Evolutionary conservation across 2,888 invertebrate genomes (phyloP).

Genomic region (Temnothorax unifasciatus): DNA sequence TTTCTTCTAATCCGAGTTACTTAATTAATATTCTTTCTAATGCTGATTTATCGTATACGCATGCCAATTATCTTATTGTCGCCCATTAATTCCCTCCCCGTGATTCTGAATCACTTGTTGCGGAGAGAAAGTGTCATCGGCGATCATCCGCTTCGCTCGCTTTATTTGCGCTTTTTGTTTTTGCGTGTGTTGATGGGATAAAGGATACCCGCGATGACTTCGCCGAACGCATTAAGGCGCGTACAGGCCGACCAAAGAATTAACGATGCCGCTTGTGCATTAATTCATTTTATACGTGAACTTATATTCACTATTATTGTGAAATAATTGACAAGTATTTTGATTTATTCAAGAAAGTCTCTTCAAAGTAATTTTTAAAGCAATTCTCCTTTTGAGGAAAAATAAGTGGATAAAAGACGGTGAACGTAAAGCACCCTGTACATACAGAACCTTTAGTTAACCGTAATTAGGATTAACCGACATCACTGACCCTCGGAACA

Average conservation of each 20-base stretch:
- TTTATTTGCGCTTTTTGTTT: constrained; percentile 34
- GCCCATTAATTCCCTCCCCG: constrained; percentile 29
- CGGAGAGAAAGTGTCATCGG: constrained; percentile 29
- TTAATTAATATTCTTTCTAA: constrained; percentile 15
- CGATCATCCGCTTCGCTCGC: constrained; percentile 7
- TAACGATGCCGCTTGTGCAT: background rate
- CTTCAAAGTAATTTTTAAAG: background rate
- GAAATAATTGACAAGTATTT: background rate
- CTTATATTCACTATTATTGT: no score
- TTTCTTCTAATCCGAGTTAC: background rate
- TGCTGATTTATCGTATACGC: constrained; percentile 13
- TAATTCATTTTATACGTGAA: constrained; percentile 10
- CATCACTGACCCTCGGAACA: constrained; percentile 27
- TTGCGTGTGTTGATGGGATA: constrained; percentile 59
- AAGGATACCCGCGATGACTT: constrained; percentile 56
- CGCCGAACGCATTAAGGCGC: constrained; percentile 59
- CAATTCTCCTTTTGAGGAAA: background rate
- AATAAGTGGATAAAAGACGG: background rate
- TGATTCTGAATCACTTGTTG: constrained; percentile 23
- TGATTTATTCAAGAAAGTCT: background rate
- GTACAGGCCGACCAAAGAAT: constrained; percentile 35
- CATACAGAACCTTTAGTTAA: constrained; percentile 15
- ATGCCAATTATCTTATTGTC: constrained; percentile 26
- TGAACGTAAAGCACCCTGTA: constrained; percentile 35
- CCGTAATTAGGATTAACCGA: constrained; percentile 31